Conservation (phyloP, 2,113 vertebrate species). For the Acanthochromis polyacanthus region DNA sequence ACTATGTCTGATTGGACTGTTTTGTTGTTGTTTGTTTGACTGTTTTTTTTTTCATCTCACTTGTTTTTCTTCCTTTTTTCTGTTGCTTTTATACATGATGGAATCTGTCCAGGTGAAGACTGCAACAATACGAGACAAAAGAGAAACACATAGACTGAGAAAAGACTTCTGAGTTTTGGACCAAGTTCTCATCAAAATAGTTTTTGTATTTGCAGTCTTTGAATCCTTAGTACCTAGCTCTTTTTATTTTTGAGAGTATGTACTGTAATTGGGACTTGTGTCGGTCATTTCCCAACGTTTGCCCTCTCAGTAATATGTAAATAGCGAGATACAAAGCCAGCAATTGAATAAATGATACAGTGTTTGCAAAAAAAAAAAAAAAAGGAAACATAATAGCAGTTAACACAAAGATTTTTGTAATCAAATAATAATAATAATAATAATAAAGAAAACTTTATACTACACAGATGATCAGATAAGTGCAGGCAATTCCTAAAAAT, state of each 20-base stretch:
- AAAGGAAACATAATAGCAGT: constrained; percentile 23
- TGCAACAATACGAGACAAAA: constrained; percentile 51
- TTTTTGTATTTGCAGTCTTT: constrained; percentile 78
- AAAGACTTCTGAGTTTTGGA: constrained; percentile 58
- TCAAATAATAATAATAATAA: constrained; percentile 4
- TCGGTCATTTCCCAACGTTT: constrained; percentile 63
- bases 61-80: constrained; percentile 48
- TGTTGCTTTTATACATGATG: constrained; percentile 73
- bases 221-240: constrained; percentile 46
- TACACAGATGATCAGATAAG: constrained; percentile 60
- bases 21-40: constrained; percentile 36
- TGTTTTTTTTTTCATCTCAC: constrained; percentile 38
- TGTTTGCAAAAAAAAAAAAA: constrained; percentile 60
- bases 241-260: constrained; percentile 76
- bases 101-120: constrained; percentile 60
- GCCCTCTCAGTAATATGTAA: constrained; percentile 68
- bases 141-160: constrained; percentile 46
- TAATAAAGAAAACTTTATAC: constrained; percentile 49
- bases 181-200: constrained; percentile 68
- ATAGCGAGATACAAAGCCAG: constrained; percentile 79
- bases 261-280: constrained; percentile 77
- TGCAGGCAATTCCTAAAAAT: constrained; percentile 57
- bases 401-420: constrained; percentile 57
- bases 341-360: constrained; percentile 61
- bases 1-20: constrained; percentile 91